Evolutionary conservation across 2,888 invertebrate genomes (phyloP), one percentile per base, ranked within the genome.

Genomic region (Mechanitis mazaeus): DNA sequence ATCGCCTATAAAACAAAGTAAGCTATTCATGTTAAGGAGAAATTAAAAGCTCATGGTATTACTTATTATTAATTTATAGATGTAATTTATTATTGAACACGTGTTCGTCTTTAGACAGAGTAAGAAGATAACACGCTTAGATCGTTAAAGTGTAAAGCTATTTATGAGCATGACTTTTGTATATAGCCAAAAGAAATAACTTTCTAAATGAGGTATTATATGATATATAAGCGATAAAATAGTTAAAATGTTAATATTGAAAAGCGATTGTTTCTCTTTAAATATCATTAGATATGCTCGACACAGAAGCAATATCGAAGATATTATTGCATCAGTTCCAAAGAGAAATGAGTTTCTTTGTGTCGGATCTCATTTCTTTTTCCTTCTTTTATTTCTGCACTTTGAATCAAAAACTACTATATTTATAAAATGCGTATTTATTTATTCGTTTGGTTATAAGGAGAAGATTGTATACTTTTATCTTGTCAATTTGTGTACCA

Each of bases 251-350:
- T 55, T 55, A 55, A 55, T 55, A 55, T 42, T 45, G 42, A 42
- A 45, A 35, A 28, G 55, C 20, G 28, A 35, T 38, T 33, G 60
- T 61, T 62, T 65, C 64, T 58, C 59, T 60, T 56, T 50, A 55
- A 58, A 60, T 54, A 55, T 47, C 55, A 66, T 69, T 63, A 68
- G 62, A 59, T 56, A 70, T 70, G 66, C 70, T 57, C 61, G 63
- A 62, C 68, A 66, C 67, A 65, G 65, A 65, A 58, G 64, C 68
- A 69, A 70, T 73, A 69, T 67, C 59, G 61, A 60, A 58, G 57
- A 63, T 69, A 64, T 68, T 71, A 68, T 70, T 69, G 63, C 66
- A 64, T 56, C 54, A 57, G 56, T 47, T 58, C 53, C 60, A 45
- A 60, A 56, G 61, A 65, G 54, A 60, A 59, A 61, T 56, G 42